Evolutionary conservation across 2,888 invertebrate genomes (phyloP).

Genomic region (Andrena fulva): DNA sequence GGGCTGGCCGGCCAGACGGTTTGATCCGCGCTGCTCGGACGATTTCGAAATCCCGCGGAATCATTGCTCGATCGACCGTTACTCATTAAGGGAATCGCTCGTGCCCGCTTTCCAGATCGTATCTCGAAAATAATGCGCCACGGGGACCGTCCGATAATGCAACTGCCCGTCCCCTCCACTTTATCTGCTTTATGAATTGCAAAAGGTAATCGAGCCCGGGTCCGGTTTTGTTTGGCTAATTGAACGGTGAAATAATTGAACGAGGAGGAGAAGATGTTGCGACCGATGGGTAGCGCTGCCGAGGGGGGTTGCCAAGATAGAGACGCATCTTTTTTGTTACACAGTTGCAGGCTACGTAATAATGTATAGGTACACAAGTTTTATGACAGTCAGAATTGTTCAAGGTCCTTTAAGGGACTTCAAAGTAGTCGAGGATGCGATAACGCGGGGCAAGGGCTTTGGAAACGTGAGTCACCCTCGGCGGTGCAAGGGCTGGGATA

Average conservation of each 20-base stretch:
- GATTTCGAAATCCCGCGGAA: slow-evolving; percentile 66
- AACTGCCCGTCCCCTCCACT: neutral
- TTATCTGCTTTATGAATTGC: slow-evolving; percentile 41
- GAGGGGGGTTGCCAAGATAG: too few relatives aligned
- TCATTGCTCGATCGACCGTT: slow-evolving; percentile 56
- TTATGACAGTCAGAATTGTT: neutral
- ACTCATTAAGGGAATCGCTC: slow-evolving; percentile 59
- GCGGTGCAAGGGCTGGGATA: neutral
- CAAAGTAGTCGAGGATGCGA: neutral
- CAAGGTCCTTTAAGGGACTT: neutral
- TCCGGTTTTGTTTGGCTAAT: slow-evolving; percentile 26
- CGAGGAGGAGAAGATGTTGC: slow-evolving; percentile 1
- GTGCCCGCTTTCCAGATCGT: slow-evolving; percentile 36
- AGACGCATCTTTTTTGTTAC: too few relatives aligned
- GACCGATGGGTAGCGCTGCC: too few relatives aligned
- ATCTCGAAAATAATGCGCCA: slow-evolving; percentile 51
- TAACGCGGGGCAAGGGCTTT: neutral
- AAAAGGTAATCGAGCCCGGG: slow-evolving; percentile 23
- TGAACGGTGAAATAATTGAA: slow-evolving; percentile 28
- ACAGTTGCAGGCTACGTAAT: neutral
- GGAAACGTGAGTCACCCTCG: neutral
- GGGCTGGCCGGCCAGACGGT: slow-evolving; percentile 67
- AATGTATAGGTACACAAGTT: too few relatives aligned
- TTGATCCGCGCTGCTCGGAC: slow-evolving; percentile 67
- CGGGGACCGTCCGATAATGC: slow-evolving; percentile 32